Evolutionary conservation across 2,797 vertebrate species (phyloP).

Genomic region (Harpagifer antarcticus): DNA sequence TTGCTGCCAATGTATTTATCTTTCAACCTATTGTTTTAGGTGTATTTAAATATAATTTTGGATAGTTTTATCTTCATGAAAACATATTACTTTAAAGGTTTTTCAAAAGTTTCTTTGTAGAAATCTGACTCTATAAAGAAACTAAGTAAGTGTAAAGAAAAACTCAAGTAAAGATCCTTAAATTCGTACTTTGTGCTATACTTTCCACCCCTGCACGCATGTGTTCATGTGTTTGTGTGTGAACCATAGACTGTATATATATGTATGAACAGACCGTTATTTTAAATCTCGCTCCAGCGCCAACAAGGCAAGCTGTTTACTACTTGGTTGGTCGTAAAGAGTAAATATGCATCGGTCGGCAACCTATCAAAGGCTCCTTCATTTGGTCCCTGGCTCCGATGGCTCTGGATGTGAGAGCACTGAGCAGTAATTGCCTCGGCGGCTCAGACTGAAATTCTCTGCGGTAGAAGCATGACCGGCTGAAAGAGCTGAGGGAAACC

Average conservation of each 20-base stretch:
- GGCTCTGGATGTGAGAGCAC: slow-evolving; percentile 64
- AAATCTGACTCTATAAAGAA: no score
- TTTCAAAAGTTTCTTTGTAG: no score
- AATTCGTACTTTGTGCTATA: no score
- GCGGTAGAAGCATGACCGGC: slow-evolving; percentile 60
- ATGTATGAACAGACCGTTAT: slow-evolving; percentile 73
- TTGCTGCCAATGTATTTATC: no score
- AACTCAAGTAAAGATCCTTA: no score
- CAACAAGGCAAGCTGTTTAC: slow-evolving; percentile 84
- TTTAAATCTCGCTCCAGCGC: slow-evolving; percentile 67
- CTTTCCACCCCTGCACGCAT: no score
- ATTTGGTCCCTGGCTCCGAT: slow-evolving; percentile 68
- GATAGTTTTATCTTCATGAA: no score
- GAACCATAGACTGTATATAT: no score
- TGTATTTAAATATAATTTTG: not conserved
- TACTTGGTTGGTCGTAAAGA: slow-evolving; percentile 82
- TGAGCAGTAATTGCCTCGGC: slow-evolving; percentile 69
- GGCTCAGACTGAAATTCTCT: slow-evolving; percentile 73
- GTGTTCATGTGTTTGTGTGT: slow-evolving; percentile 47
- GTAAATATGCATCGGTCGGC: slow-evolving; percentile 78
- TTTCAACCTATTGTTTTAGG: slow-evolving; percentile 8
- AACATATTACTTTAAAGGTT: no score
- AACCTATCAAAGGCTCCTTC: slow-evolving; percentile 81
- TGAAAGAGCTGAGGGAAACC: slow-evolving; percentile 72
- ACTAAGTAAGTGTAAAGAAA: no score